A percentile compares a stretch with the other conserved stretches of the same genome.
Evolutionary conservation across 1,140 invertebrate genomes (phyloP).

Genomic region (Gryllus bimaculatus): DNA sequence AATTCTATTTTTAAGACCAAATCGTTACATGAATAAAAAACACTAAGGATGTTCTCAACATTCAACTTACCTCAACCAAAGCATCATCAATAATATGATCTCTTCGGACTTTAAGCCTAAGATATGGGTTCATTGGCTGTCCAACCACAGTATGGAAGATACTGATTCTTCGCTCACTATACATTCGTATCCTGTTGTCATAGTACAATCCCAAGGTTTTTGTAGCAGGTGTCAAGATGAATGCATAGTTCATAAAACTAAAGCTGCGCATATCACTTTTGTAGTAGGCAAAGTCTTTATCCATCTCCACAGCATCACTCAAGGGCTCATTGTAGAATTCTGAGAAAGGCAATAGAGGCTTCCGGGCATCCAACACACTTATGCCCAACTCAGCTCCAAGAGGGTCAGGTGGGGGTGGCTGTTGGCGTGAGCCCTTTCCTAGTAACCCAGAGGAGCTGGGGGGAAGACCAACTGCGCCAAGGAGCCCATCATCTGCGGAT

Average conservation of each 20-base stretch:
- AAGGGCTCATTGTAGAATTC: conserved; percentile 91
- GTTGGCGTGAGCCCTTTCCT: conserved; percentile 27
- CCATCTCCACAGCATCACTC: conserved; percentile 86
- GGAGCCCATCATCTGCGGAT: conserved; percentile 12
- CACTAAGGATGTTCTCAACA: background rate
- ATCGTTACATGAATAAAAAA: too few species aligned
- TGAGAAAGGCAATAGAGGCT: conserved; percentile 70
- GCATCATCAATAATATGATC: conserved; percentile 87
- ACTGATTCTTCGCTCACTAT: conserved; percentile 76
- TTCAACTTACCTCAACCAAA: conserved; percentile 62
- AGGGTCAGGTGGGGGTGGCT: conserved; percentile 42
- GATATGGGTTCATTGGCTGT: conserved; percentile 73
- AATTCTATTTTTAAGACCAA: too few species aligned
- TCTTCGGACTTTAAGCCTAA: conserved; percentile 67
- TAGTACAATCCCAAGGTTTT: conserved; percentile 86
- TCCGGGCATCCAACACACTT: conserved; percentile 67
- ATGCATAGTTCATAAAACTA: conserved; percentile 85
- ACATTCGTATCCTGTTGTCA: conserved; percentile 91
- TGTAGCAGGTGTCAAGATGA: conserved; percentile 84
- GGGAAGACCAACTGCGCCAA: conserved; percentile 27
- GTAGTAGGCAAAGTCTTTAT: conserved; percentile 84
- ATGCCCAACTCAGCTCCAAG: conserved; percentile 53
- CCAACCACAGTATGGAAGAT: conserved; percentile 69
- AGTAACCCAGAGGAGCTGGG: conserved; percentile 27
- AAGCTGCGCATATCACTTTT: conserved; percentile 70